These are phyloP conservation scores for Cephus rjabovi DNA, from an alignment of 2,888 invertebrate species.

Conservation along the genomic window DNA sequence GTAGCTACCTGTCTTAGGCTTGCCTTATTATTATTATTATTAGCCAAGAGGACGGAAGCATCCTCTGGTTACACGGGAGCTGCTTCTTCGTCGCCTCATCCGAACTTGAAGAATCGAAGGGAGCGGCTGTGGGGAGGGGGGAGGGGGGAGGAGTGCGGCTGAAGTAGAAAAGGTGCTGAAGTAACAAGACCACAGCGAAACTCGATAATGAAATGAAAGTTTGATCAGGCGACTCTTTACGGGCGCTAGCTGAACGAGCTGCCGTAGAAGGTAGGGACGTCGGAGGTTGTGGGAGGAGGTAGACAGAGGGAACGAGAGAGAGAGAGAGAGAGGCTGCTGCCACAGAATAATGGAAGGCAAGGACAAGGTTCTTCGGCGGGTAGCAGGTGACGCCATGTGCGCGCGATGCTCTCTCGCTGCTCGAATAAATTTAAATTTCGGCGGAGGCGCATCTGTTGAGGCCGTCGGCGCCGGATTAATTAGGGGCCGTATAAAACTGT, in stretches of 20 bases:
- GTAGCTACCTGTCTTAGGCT: too few relatives aligned
- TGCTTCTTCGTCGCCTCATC: too few relatives aligned
- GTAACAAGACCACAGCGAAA: background rate
- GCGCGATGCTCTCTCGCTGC: conserved; percentile 14
- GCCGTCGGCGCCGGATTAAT: conserved; percentile 48
- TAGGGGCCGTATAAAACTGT: conserved; percentile 39
- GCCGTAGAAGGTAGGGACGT: conserved; percentile 6
- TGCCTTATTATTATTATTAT: too few relatives aligned
- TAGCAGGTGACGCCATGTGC: conserved; percentile 54
- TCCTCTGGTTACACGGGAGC: too few relatives aligned
- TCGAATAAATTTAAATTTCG: conserved; percentile 56
- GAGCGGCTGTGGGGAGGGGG: too few relatives aligned
- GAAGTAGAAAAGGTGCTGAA: conserved; percentile 24
- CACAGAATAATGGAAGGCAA: conserved; percentile 14
- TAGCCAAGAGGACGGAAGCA: too few relatives aligned
- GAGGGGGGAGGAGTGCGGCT: background rate
- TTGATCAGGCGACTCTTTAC: conserved; percentile 33
- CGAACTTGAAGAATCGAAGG: too few relatives aligned
- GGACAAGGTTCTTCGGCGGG: conserved; percentile 30
- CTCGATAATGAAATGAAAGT: conserved; percentile 41
- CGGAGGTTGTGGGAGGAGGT: background rate
- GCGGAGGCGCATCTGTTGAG: conserved; percentile 51
- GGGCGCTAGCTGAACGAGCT: conserved; percentile 27
- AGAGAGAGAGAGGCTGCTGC: conserved; percentile 14
- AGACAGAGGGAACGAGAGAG: conserved; percentile 8